A percentile compares a stretch with the other conserved stretches of the same genome.
phyloP scores from a whole-genome alignment of 2,797 vertebrate genomes.

The Gouania willdenowi region DNA sequence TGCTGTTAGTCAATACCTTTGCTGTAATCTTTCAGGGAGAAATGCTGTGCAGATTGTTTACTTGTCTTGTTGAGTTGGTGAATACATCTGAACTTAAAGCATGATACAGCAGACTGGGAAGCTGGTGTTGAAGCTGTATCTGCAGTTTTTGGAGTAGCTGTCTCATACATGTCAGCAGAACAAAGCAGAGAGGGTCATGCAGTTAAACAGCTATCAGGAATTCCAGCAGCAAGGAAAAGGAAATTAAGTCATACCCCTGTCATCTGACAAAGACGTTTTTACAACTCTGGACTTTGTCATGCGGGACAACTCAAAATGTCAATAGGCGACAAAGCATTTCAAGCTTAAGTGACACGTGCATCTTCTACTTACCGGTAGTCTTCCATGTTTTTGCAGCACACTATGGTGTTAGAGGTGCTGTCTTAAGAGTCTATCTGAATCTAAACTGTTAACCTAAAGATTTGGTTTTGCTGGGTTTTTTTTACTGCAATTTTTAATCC shows the following conservation, averaged over 20 bases:
- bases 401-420: no score
- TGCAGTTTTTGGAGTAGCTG: constrained; percentile 22
- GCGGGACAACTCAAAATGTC: constrained; percentile 14
- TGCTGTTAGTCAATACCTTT: neutral
- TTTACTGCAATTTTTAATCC: no score
- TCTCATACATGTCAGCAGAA: constrained; percentile 40
- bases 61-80: neutral
- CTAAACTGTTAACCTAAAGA: neutral
- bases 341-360: no score
- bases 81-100: constrained; percentile 5
- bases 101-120: constrained; percentile 44
- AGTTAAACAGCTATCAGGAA: constrained; percentile 11
- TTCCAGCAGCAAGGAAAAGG: constrained; percentile 30
- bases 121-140: constrained; percentile 22
- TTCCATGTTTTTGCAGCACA: constrained; percentile 2
- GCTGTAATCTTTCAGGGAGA: neutral
- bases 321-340: neutral
- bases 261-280: constrained; percentile 31
- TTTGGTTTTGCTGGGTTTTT: no score
- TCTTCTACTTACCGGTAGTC: constrained; percentile 2
- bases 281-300: constrained; percentile 28
- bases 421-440: no score
- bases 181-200: constrained; percentile 31
- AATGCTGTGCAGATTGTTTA: constrained; percentile 6
- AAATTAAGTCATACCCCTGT: constrained; percentile 42